Evolutionary conservation across 2,797 vertebrate species (phyloP), one percentile per base, ranked within the genome.

Genomic region (Acestrorhynchus altus): DNA sequence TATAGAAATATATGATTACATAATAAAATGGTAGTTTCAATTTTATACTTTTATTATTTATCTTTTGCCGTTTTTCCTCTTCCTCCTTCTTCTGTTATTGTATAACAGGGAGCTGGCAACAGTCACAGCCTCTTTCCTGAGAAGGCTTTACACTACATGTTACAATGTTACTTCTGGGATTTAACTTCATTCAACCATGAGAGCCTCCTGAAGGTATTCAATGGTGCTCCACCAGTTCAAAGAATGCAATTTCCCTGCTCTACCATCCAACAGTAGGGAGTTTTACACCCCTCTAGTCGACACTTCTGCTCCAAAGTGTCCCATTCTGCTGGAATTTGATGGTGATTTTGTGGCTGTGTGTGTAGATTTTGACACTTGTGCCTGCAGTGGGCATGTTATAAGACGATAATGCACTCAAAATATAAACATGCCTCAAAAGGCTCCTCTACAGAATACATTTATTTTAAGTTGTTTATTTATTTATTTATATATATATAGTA

Each of bases 181-280:
- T 60, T 35, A 28, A 18, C 16, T 40, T 15, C 12, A 35, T 31
- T 60, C 31, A 61, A 31, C 59, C 10, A 39, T 61, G 35, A 61
- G 59, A 61, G 35, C 31, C 39, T 61, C 59, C 59, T 35, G 13
- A 39, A n/a, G 31, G 31, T 61, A 16, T 20, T 40, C n/a, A 18
- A 61, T 61, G 59, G 16, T 35, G 24, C 57, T 60, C 31, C 35
- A 61, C 40, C 59, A 61, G 59, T 61, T 31, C 56, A 61, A 39
- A 39, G 59, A 39, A 39, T n/a, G 9, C 16, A 18, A 39, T 61
- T 61, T 35, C 28, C 31, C 57, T 16, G 28, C 57, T 60, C 28
- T 8, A 60, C 57, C 35, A 15, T n/a, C 59, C 31, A 20, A 40
- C 0, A 1, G 18, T 8, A 1, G 28, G 5, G 4, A 16, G 56